phyloP scores from a whole-genome alignment of 2,797 vertebrate species.

The Crax fasciolata region DNA sequence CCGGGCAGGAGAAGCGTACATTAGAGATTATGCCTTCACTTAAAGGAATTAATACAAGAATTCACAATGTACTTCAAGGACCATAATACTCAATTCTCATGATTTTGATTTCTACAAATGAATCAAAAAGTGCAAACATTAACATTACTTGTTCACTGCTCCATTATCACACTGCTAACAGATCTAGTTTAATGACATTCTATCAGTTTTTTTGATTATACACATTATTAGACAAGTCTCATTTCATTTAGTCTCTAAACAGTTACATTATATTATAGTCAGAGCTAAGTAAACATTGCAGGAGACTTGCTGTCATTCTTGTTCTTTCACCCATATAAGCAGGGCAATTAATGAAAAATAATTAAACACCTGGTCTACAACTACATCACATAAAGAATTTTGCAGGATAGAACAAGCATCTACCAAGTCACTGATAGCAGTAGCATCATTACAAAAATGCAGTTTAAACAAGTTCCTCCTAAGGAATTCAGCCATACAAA shows the following conservation, averaged over 20 bases:
- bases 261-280: constrained; percentile 47
- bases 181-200: constrained; percentile 67
- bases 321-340: neutral
- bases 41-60: constrained; percentile 33
- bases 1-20: neutral
- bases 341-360: constrained; percentile 30
- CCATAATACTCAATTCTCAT: constrained; percentile 26
- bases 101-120: constrained; percentile 63
- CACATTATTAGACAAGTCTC: constrained; percentile 68
- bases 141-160: constrained; percentile 50
- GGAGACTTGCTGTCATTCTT: constrained; percentile 12
- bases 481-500: neutral
- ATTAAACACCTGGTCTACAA: constrained; percentile 23
- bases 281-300: constrained; percentile 35
- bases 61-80: constrained; percentile 38
- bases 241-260: constrained; percentile 66
- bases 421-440: neutral
- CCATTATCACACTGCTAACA: constrained; percentile 26
- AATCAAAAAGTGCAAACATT: constrained; percentile 58
- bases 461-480: neutral
- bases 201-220: constrained; percentile 62
- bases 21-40: constrained; percentile 13
- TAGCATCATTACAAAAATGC: neutral
- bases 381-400: neutral
- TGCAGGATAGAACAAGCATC: neutral